Base-by-base conservation (phyloP, 2,797 vertebrate genomes). In the Chaetodon trifasciatus region DNA sequence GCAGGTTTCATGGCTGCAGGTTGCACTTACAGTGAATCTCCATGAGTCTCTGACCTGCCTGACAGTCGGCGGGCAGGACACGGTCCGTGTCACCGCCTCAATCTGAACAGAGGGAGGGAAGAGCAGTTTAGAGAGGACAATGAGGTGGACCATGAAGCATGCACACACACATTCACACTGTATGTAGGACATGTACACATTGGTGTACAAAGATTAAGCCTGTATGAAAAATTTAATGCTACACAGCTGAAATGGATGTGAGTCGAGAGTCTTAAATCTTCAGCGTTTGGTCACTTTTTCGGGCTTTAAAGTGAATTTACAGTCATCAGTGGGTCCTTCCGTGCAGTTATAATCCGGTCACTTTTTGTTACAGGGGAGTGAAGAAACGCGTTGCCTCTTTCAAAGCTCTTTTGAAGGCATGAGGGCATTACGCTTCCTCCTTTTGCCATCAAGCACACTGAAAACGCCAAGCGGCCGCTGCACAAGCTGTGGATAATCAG, bases 101-200 rank as follows among this genome's bases (percentile, higher is more conserved):
- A 94, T 93, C 95, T 95, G 92, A 91, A 91, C 85, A 94, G 87
- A 94, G 86, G 92, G 91, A 93, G 85, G 93, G 92, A 91, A 94
- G 87, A 93, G 91, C 76, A 92, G 90, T 93, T 93, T 91, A 94
- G 92, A 93, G 81, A 83, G 65, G 85, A 92, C 91, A 93, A 88
- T 87, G 87, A 87, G 84, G 84, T 86, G 89, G 78, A 89, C 57
- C 58, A 80, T 84, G 86, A 82, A 42, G 81, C 58, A 78, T 8
- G 72, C 24, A 62, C 3, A 39, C 44, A 68, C 17, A 70, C 39
- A 37, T 3, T 6, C 60, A 13, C 1, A 68, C 56, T 1, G 40
- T 37, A 82, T 74, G 70, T 13, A 57, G 39, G 46, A 50, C 57
- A 85, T 46, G 58, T 17, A 66, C 44, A 77, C 37, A 70, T 6